Conservation (phyloP, 2,888 invertebrate genomes). For the Kryphioiulus occultus region DNA sequence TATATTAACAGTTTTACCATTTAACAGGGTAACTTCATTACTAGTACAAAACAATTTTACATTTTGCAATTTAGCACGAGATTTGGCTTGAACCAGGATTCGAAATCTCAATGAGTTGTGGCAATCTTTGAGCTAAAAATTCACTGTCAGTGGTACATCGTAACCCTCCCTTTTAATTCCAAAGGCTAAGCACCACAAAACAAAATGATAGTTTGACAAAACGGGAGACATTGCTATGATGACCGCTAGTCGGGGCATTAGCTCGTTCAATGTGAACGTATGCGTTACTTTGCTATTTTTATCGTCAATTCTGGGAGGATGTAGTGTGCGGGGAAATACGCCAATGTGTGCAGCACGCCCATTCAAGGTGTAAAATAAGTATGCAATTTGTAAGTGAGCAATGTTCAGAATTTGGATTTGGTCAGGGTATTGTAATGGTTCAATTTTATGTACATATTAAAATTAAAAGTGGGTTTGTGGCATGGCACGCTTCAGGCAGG, state of each 20-base stretch:
- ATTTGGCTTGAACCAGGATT: not conserved
- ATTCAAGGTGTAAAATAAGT: not conserved
- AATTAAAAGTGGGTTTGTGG: not conserved
- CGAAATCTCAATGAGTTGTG: conserved; percentile 14
- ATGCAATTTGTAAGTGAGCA: not conserved
- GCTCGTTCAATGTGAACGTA: not conserved
- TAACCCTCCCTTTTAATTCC: not conserved
- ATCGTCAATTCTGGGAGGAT: not conserved
- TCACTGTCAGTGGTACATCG: not conserved
- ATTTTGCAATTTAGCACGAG: not conserved
- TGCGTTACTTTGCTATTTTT: not conserved
- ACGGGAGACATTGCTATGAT: not conserved
- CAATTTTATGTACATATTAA: not conserved
- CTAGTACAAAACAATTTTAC: not conserved
- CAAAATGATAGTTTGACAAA: not conserved
- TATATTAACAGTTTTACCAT: not conserved
- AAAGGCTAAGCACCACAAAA: not conserved
- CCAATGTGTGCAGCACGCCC: not conserved
- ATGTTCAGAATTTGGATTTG: not conserved
- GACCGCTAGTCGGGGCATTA: not conserved
- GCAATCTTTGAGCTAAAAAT: not conserved
- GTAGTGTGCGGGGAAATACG: not conserved
- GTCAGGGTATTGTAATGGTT: not conserved
- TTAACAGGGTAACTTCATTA: not conserved
- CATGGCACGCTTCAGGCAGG: not conserved